These are phyloP conservation scores for Gari tellinella DNA, from an alignment of 2,888 invertebrate genomes.

Conservation along the genomic window DNA sequence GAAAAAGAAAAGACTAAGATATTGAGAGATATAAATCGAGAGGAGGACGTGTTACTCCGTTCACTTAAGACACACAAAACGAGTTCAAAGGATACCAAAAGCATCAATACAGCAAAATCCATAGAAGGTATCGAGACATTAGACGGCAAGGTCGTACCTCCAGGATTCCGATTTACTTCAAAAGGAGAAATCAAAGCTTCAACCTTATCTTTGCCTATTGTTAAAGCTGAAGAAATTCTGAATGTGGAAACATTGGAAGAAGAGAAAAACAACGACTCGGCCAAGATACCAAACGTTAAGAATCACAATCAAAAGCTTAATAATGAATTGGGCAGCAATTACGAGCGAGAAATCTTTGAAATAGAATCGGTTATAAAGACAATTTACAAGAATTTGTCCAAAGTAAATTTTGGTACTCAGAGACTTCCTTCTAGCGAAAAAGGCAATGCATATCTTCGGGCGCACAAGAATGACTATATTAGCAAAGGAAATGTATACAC, in stretches of 20 bases:
- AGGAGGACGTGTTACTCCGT: constrained; percentile 57
- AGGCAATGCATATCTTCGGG: constrained; percentile 38
- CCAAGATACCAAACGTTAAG: background rate
- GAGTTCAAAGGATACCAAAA: background rate
- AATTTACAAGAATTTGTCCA: constrained; percentile 43
- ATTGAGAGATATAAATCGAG: constrained; percentile 52
- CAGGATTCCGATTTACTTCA: constrained; percentile 70
- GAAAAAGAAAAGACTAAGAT: constrained; percentile 62
- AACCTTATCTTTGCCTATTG: constrained; percentile 21
- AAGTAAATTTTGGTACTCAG: constrained; percentile 29
- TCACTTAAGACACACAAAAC: constrained; percentile 31
- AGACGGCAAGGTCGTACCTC: constrained; percentile 53
- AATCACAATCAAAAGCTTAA: background rate
- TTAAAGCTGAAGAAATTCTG: constrained; percentile 18
- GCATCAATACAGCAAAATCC: background rate
- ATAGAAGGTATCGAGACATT: constrained; percentile 32
- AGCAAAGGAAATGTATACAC: background rate
- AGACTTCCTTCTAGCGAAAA: constrained; percentile 22
- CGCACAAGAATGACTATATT: constrained; percentile 50
- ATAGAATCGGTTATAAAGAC: constrained; percentile 46
- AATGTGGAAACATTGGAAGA: background rate
- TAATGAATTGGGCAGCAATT: constrained; percentile 9
- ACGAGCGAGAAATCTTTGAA: constrained; percentile 54
- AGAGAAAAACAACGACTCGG: background rate
- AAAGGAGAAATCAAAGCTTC: constrained; percentile 65